Evolutionary conservation across 2,888 invertebrate species (phyloP).

Genomic region (Beris morrisii): DNA sequence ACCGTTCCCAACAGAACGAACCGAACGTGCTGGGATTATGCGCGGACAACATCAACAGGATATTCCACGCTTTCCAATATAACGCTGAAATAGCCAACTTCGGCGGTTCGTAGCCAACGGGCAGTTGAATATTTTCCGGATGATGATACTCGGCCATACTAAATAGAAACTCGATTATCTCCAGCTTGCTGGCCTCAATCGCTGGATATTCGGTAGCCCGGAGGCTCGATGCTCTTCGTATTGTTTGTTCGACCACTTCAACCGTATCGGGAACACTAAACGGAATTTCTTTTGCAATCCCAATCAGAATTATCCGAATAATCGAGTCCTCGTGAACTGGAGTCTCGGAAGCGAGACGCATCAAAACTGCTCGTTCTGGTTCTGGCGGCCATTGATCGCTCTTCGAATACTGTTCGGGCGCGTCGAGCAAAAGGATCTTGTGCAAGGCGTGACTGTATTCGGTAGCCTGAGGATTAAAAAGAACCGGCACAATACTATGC

Average conservation of each 20-base stretch:
- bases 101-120: slow-evolving; percentile 79
- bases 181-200: slow-evolving; percentile 75
- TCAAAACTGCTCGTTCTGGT: slow-evolving; percentile 75
- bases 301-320: slow-evolving; percentile 79
- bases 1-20: slow-evolving; percentile 82
- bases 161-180: slow-evolving; percentile 87
- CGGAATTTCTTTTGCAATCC: slow-evolving; percentile 72
- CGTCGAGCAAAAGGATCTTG: slow-evolving; percentile 77
- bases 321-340: slow-evolving; percentile 86
- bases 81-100: slow-evolving; percentile 85
- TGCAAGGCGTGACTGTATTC: slow-evolving; percentile 79
- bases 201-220: slow-evolving; percentile 72
- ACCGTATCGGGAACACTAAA: slow-evolving; percentile 80
- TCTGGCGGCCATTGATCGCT: slow-evolving; percentile 91
- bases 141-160: slow-evolving; percentile 89
- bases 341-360: slow-evolving; percentile 83
- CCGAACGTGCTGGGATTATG: slow-evolving; percentile 91
- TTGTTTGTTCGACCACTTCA: slow-evolving; percentile 82
- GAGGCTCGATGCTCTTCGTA: slow-evolving; percentile 80
- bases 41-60: slow-evolving; percentile 83
- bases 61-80: slow-evolving; percentile 94
- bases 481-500: slow-evolving; percentile 74
- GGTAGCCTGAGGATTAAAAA: slow-evolving; percentile 70
- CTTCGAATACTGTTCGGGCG: slow-evolving; percentile 78
- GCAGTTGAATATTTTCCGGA: slow-evolving; percentile 88